phyloP scores from a whole-genome alignment of 2,113 vertebrate species.

The Xenopus laevis region DNA sequence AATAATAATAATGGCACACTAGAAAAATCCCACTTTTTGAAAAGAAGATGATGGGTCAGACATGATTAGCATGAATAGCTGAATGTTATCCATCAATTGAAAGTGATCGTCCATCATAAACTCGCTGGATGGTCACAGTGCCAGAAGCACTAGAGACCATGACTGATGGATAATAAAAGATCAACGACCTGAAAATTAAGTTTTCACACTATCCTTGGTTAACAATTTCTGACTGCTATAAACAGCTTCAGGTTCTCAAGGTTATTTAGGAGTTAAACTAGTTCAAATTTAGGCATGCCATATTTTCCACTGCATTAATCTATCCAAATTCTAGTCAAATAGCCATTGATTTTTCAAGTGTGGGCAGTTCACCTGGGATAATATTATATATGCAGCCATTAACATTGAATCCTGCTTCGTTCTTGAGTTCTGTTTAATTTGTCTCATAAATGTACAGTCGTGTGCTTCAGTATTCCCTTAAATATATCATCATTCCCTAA shows the following conservation, averaged over 20 bases:
- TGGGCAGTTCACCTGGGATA: too few relatives aligned
- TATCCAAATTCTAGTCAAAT: too few relatives aligned
- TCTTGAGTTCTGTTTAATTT: too few relatives aligned
- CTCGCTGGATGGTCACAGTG: slow-evolving; percentile 4
- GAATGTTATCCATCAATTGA: slow-evolving; percentile 13
- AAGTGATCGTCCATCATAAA: slow-evolving; percentile 7
- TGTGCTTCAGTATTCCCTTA: too few relatives aligned
- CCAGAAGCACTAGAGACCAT: slow-evolving; percentile 6
- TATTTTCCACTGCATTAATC: not conserved
- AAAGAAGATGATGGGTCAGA: not conserved
- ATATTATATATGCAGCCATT: too few relatives aligned
- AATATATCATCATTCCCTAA: too few relatives aligned
- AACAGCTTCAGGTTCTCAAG: not conserved
- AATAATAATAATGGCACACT: too few relatives aligned
- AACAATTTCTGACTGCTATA: slow-evolving; percentile 20
- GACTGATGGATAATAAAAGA: slow-evolving; percentile 24
- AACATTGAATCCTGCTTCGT: too few relatives aligned
- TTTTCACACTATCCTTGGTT: slow-evolving; percentile 2
- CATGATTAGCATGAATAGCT: not conserved
- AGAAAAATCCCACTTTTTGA: not conserved
- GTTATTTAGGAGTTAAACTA: not conserved
- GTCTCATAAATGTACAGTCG: too few relatives aligned
- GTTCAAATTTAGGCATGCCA: not conserved
- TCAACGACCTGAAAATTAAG: slow-evolving; percentile 17
- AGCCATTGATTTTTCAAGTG: too few relatives aligned